A percentile compares a stretch with the other conserved stretches of the same genome.
Evolutionary conservation across 2,888 invertebrate genomes (phyloP).

Genomic region (Helobdella robusta): DNA sequence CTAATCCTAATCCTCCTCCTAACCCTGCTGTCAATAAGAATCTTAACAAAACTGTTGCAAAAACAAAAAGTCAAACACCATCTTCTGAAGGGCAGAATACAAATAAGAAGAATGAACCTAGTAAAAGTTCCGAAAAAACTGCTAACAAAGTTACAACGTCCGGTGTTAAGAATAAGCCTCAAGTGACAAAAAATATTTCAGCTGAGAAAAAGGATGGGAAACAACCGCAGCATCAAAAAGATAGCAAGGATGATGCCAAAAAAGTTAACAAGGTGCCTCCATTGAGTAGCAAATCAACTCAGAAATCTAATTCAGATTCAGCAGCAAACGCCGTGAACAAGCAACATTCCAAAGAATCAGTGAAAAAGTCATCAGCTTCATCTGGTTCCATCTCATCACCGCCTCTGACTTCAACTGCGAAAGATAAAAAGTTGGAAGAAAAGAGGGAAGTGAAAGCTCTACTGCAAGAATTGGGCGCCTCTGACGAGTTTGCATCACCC

Average conservation of each 20-base stretch:
- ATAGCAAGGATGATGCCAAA: conserved; percentile 9
- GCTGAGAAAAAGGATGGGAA: neutral
- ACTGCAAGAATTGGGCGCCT: conserved; percentile 24
- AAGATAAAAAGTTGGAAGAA: conserved; percentile 22
- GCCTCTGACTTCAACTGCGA: neutral
- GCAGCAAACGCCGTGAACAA: too few relatives aligned
- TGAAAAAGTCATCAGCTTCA: neutral
- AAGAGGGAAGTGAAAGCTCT: conserved; percentile 27
- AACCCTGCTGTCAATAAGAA: neutral
- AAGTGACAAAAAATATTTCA: too few relatives aligned
- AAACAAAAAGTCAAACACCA: too few relatives aligned
- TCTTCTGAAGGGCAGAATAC: too few relatives aligned
- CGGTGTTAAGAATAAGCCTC: too few relatives aligned
- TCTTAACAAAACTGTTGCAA: neutral
- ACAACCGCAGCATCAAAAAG: neutral
- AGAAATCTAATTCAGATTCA: too few relatives aligned
- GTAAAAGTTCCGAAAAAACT: too few relatives aligned
- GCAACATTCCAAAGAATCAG: neutral
- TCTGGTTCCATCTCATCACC: neutral
- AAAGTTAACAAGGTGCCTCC: conserved; percentile 1
- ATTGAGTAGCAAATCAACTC: neutral
- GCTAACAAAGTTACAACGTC: too few relatives aligned
- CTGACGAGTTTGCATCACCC: conserved; percentile 43
- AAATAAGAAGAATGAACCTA: too few relatives aligned
- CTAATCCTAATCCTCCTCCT: too few relatives aligned